These are phyloP conservation scores for Drosophila formosana DNA, from an alignment of 2,888 invertebrate species.

Conservation along the genomic window DNA sequence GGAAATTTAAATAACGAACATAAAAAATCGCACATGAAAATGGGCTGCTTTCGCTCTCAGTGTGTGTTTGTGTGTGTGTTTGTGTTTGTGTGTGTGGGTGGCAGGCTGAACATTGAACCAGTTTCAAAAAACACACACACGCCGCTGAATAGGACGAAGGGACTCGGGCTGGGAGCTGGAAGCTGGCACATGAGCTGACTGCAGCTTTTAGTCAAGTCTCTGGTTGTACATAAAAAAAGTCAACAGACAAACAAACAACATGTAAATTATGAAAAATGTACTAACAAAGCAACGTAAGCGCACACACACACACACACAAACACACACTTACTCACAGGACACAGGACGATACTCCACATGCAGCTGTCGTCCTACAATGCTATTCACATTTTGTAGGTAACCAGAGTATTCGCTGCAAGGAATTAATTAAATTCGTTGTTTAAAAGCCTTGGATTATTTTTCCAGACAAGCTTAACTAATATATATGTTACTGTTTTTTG, in stretches of 20 bases:
- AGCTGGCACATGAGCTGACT: constrained; percentile 34
- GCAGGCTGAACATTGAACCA: constrained; percentile 57
- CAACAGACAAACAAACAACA: constrained; percentile 75
- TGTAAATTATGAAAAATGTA: constrained; percentile 80
- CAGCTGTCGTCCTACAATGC: constrained; percentile 18
- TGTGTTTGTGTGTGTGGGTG: constrained; percentile 22
- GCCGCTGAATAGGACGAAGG: background rate
- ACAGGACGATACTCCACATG: background rate
- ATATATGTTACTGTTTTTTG: too few relatives aligned
- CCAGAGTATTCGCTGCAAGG: background rate
- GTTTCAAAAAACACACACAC: constrained; percentile 46
- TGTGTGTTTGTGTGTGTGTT: background rate
- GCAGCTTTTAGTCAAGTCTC: constrained; percentile 77
- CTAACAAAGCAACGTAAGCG: constrained; percentile 70
- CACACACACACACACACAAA: constrained; percentile 18
- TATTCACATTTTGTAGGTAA: constrained; percentile 29
- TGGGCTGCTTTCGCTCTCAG: constrained; percentile 4
- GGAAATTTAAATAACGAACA: constrained; percentile 67
- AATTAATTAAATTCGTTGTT: background rate
- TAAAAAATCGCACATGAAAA: constrained; percentile 45
- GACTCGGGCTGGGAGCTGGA: background rate
- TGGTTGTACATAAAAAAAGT: constrained; percentile 75
- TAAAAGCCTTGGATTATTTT: too few relatives aligned
- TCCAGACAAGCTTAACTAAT: too few relatives aligned
- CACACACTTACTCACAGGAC: background rate